Evolutionary conservation across 1,140 invertebrate species (phyloP), one percentile per base, ranked within the genome.

Genomic region (Babylonia areolata): DNA sequence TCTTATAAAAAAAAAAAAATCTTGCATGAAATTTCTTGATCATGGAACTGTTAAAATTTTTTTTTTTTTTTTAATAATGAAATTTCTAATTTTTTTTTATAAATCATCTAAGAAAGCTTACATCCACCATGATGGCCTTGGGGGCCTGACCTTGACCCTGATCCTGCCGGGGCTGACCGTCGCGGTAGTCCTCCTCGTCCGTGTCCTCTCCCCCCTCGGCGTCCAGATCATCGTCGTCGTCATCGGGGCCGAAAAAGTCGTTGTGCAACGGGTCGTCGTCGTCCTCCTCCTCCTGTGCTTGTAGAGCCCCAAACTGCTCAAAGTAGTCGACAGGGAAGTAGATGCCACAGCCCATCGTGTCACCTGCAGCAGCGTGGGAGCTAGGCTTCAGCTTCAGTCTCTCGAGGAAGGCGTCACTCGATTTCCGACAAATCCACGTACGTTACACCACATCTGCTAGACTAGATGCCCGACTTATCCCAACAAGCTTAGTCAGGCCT

Each of bases 291-390:
- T 84, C 86, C 51, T 81, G 20, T 15, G 75, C 37, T 31, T 83
- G 83, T 46, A 51, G 89, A 33, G 91, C 86, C 94, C 94, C 94
- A 81, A 91, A 90, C 83, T 94, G 91, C 87, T 92, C 92, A 81
- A 92, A 93, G 87, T 95, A 95, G 90, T 95, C 95, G 81, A 94
- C 88, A 28, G 95, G 95, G 89, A 96, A 96, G 40, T 95, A 92
- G 75, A 96, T 95, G 31, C 95, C 95, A 94, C 95, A 96, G 20
- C 95, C 95, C 95, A 96, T 95, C 20, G 95, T 92, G 88, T 96
- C 95, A 87, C 95, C 94, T 94, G 80, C 0, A 79, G 77, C 81
- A 35, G 78, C n/a, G n/a, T n/a, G n/a, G n/a, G n/a, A n/a, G n/a
- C n/a, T n/a, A n/a, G n/a, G n/a, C n/a, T n/a, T n/a, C n/a, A n/a